A percentile compares a stretch with the other conserved stretches of the same genome.
Evolutionary conservation across 2,113 vertebrate species (phyloP).

Genomic region (Aleadryas rufinucha): DNA sequence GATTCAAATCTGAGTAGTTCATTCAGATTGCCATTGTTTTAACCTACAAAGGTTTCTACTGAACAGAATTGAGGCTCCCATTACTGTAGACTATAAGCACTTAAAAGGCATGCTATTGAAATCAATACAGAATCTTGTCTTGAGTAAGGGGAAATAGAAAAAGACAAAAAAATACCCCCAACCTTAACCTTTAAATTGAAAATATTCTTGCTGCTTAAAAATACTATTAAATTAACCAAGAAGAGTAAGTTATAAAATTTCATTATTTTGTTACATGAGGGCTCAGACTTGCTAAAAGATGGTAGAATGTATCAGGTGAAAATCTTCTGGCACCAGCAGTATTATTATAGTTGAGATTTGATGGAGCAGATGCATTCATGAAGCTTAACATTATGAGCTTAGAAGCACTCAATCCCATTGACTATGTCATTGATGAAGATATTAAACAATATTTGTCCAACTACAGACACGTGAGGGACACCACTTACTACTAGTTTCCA

Average conservation of each 20-base stretch:
- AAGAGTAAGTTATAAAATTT: background rate
- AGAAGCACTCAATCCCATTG: background rate
- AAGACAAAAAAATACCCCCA: fast-evolving
- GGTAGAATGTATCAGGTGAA: background rate
- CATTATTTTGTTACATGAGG: background rate
- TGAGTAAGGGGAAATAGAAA: background rate
- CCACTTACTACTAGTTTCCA: background rate
- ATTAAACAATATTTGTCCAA: background rate
- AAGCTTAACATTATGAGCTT: background rate
- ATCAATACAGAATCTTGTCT: background rate
- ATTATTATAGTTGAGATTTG: background rate
- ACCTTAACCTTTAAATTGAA: background rate
- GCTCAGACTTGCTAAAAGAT: background rate
- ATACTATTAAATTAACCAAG: background rate
- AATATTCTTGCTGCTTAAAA: background rate
- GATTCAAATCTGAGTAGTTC: background rate
- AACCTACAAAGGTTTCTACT: background rate
- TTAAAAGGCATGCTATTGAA: background rate
- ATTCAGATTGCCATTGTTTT: background rate
- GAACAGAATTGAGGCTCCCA: background rate
- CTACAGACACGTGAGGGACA: background rate
- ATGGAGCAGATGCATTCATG: background rate
- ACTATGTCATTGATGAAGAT: background rate
- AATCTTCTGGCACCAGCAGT: background rate
- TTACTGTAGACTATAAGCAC: background rate